These are phyloP conservation scores for Theristicus caerulescens DNA, from an alignment of 2,113 vertebrate species.

Conservation along the genomic window DNA sequence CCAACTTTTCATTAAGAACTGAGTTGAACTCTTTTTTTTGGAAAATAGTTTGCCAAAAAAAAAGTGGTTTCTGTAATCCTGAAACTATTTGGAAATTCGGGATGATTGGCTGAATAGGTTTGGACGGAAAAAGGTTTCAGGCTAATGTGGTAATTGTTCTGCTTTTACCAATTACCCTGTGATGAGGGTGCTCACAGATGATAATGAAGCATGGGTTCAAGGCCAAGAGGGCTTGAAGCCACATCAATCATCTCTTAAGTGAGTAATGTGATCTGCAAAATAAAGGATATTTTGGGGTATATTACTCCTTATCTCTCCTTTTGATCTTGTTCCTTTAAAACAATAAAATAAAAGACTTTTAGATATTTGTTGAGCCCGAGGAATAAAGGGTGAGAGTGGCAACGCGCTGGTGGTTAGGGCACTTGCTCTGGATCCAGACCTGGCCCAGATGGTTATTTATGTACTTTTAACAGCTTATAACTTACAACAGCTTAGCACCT, in stretches of 20 bases:
- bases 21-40: background rate
- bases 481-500: background rate
- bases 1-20: background rate
- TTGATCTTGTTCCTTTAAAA: background rate
- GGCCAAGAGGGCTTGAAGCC: background rate
- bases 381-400: background rate
- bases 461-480: background rate
- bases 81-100: background rate
- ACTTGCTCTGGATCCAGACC: background rate
- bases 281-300: background rate
- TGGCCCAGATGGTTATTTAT: background rate
- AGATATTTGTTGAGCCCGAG: background rate
- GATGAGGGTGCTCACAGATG: background rate
- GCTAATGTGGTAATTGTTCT: background rate
- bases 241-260: background rate
- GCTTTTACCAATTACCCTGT: background rate
- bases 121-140: background rate
- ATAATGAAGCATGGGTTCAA: background rate
- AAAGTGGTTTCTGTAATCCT: background rate
- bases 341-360: background rate
- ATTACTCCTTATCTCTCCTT: background rate
- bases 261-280: background rate
- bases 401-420: rapidly evolving
- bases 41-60: background rate
- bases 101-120: background rate